phyloP scores from a whole-genome alignment of 2,113 vertebrate species.

The Caloenas nicobarica region DNA sequence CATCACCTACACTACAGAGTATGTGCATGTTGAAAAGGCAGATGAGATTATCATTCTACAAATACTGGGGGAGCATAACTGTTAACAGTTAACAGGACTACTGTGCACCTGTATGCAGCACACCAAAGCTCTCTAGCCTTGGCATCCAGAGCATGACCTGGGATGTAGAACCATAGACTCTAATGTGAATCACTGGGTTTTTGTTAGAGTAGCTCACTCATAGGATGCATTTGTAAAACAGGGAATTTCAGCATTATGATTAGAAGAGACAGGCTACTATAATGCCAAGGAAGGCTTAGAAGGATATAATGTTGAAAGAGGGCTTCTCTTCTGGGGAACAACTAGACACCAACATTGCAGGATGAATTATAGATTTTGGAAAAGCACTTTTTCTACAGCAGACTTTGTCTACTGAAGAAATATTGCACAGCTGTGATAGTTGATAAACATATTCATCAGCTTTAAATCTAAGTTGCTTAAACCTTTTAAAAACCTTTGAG shows the following conservation, averaged over 20 bases:
- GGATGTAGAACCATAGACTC: neutral
- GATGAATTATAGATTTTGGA: neutral
- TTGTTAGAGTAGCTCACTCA: neutral
- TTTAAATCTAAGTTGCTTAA: neutral
- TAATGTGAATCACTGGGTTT: neutral
- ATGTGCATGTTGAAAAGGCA: neutral
- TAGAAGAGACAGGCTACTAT: neutral
- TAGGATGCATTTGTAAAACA: neutral
- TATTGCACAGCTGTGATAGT: neutral
- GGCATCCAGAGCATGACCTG: neutral
- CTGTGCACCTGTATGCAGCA: neutral
- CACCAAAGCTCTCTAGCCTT: neutral
- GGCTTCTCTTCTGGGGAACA: neutral
- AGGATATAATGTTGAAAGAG: neutral
- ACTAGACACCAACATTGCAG: neutral
- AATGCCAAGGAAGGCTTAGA: neutral
- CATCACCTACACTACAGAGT: neutral
- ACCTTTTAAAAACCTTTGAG: neutral
- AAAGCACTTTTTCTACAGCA: neutral
- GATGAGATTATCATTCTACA: neutral
- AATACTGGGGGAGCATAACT: neutral
- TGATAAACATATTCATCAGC: neutral
- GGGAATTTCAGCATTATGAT: neutral
- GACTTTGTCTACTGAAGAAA: neutral
- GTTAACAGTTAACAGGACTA: neutral